Evolutionary conservation across 2,888 invertebrate genomes (phyloP).

Genomic region (Habrosyne pyritoides): DNA sequence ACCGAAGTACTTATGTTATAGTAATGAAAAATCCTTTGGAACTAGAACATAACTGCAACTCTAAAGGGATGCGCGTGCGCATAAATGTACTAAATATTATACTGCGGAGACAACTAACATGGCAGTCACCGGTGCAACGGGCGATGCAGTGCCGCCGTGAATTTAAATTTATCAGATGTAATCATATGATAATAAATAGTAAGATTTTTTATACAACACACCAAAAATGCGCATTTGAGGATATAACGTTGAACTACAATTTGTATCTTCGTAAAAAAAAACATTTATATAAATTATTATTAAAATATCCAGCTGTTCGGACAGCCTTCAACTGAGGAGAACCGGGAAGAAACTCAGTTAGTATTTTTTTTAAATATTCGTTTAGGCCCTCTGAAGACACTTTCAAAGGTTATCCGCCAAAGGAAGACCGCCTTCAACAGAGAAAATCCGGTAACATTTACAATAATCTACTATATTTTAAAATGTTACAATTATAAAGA

Average conservation of each 20-base stretch:
- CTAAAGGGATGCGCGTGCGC: constrained; percentile 3
- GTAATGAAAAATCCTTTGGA: neutral
- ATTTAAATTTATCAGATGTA: constrained; percentile 1
- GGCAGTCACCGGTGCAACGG: constrained; percentile 8
- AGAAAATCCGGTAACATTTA: too few relatives aligned
- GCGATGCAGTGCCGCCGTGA: neutral
- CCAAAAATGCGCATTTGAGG: neutral
- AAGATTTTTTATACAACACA: neutral
- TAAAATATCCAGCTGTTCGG: too few relatives aligned
- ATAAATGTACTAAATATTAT: neutral
- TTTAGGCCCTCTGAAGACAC: too few relatives aligned
- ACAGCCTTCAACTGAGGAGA: too few relatives aligned
- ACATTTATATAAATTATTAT: too few relatives aligned
- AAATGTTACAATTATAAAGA: too few relatives aligned
- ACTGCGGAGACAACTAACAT: neutral
- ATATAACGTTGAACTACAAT: neutral
- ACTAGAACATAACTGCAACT: constrained; percentile 2
- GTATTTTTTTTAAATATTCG: too few relatives aligned
- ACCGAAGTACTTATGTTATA: neutral
- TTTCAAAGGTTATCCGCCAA: too few relatives aligned
- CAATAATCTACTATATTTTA: too few relatives aligned
- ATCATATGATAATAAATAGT: neutral
- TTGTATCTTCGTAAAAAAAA: too few relatives aligned
- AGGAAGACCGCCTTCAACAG: too few relatives aligned
- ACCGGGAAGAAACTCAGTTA: too few relatives aligned